Conservation (phyloP, 2,797 vertebrate genomes). For the Poliocrania exsul region DNA sequence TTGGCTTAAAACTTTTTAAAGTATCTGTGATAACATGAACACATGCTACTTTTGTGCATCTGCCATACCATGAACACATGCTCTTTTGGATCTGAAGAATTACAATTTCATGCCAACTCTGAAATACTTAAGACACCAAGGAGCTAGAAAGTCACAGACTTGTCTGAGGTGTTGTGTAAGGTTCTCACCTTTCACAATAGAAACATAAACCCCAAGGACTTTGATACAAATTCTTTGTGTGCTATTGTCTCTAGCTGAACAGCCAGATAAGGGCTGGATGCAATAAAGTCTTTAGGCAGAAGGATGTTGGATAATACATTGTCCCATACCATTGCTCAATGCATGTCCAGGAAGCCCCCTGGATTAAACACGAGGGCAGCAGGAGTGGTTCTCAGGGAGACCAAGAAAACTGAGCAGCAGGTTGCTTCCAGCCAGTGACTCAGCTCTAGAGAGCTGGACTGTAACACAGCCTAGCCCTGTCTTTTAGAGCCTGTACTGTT, state of each 20-base stretch:
- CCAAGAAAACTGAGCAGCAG: neutral
- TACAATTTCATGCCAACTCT: neutral
- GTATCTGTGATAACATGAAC: neutral
- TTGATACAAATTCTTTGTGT: neutral
- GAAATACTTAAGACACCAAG: neutral
- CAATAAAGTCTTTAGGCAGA: neutral
- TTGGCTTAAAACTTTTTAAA: neutral
- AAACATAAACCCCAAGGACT: neutral
- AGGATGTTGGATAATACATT: neutral
- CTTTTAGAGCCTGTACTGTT: neutral
- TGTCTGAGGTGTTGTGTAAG: neutral
- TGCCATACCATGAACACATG: fast-evolving
- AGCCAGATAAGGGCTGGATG: neutral
- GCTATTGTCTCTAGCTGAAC: neutral
- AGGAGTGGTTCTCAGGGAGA: fast-evolving
- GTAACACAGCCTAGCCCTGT: neutral
- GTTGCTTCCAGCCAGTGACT: neutral
- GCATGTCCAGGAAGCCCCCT: neutral
- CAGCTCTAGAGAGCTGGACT: neutral
- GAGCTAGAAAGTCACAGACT: neutral
- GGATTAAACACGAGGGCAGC: fast-evolving
- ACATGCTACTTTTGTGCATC: fast-evolving
- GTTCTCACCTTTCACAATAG: neutral
- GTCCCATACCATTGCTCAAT: no score
- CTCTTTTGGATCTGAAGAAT: neutral